phyloP scores from a whole-genome alignment of 2,888 invertebrate genomes.

The Drosophila suboccidentalis region DNA sequence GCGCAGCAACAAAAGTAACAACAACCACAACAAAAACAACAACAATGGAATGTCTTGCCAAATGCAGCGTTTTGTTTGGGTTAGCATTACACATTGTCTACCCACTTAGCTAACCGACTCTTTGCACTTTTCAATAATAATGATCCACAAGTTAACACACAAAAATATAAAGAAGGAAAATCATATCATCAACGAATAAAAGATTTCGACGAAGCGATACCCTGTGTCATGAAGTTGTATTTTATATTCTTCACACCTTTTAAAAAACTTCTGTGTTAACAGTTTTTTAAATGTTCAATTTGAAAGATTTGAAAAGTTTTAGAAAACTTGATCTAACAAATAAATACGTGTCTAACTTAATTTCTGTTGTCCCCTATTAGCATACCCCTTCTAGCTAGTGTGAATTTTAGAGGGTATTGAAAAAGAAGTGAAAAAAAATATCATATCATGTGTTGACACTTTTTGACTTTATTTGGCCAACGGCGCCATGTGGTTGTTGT shows the following conservation, averaged over 20 bases:
- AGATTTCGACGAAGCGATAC: background rate
- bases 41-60: constrained; percentile 67
- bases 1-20: constrained; percentile 27
- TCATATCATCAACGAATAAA: constrained; percentile 6
- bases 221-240: background rate
- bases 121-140: constrained; percentile 68
- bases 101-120: constrained; percentile 39
- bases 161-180: constrained; percentile 23
- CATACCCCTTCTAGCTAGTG: background rate
- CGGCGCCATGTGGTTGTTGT: constrained; percentile 29
- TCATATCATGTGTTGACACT: constrained; percentile 72
- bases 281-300: too few relatives aligned
- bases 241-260: too few relatives aligned
- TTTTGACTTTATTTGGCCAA: constrained; percentile 69
- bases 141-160: constrained; percentile 49
- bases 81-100: constrained; percentile 66
- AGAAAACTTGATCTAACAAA: background rate
- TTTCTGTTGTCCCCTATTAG: background rate
- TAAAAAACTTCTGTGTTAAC: too few relatives aligned
- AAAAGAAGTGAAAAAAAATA: constrained; percentile 18
- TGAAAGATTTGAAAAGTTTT: too few relatives aligned
- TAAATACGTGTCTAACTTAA: background rate
- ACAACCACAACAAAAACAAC: constrained; percentile 20
- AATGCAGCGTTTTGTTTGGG: constrained; percentile 73
- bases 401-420: constrained; percentile 2